Evolutionary conservation across 2,888 invertebrate species (phyloP).

Genomic region (Quadroppia sp.): DNA sequence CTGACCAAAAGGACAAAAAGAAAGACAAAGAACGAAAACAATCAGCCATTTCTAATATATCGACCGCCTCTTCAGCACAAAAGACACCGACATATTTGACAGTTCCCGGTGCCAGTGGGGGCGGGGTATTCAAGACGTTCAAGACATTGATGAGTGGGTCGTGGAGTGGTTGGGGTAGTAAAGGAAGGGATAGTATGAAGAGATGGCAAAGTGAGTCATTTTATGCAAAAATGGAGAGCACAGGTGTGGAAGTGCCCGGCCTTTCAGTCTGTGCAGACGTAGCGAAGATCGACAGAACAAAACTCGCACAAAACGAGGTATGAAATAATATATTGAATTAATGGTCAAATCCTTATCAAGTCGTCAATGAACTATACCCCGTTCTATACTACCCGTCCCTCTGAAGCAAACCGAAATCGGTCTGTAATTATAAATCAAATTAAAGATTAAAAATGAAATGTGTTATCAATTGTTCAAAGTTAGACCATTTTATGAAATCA

Average conservation of each 20-base stretch:
- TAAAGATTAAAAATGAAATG: too few species aligned
- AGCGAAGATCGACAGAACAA: constrained; percentile 85
- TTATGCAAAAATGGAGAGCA: constrained; percentile 49
- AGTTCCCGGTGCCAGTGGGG: constrained; percentile 43
- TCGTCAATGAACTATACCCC: too few species aligned
- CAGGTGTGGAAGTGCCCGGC: constrained; percentile 63
- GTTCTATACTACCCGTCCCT: too few species aligned
- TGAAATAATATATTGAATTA: too few species aligned
- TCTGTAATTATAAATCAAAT: too few species aligned
- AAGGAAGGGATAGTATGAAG: constrained; percentile 47
- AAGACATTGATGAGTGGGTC: constrained; percentile 47
- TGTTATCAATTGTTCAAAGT: too few species aligned
- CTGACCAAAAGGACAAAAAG: constrained; percentile 37
- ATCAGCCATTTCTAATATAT: constrained; percentile 35
- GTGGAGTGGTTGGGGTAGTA: constrained; percentile 49
- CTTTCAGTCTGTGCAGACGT: constrained; percentile 86
- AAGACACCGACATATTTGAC: constrained; percentile 44
- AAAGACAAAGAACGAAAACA: constrained; percentile 42
- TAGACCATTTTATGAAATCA: too few species aligned
- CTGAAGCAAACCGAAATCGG: too few species aligned
- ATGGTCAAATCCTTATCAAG: too few species aligned
- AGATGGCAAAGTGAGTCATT: constrained; percentile 49
- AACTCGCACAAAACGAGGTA: constrained; percentile 85
- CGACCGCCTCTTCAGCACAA: constrained; percentile 26
- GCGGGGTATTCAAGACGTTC: constrained; percentile 45